phyloP scores from a whole-genome alignment of 2,113 vertebrate species.

The Galbula dea region DNA sequence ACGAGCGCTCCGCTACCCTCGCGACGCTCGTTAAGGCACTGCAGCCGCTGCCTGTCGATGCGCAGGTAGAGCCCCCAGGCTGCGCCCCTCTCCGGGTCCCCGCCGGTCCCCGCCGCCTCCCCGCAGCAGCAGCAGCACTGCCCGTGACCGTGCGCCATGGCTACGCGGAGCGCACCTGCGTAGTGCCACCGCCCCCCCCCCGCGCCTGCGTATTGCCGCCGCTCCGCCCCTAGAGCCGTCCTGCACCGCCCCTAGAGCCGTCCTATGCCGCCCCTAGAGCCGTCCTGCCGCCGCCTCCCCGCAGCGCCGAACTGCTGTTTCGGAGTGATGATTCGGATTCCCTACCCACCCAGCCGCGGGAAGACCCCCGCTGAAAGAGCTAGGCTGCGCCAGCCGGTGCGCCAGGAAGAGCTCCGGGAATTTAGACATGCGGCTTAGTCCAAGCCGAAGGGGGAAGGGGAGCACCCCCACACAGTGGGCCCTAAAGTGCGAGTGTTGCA shows the following conservation, averaged over 20 bases:
- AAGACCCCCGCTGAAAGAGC: not conserved
- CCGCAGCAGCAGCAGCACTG: not conserved
- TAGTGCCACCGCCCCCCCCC: not conserved
- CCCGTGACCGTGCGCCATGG: slow-evolving; percentile 51
- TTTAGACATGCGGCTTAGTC: rapidly evolving
- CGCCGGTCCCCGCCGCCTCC: slow-evolving; percentile 53
- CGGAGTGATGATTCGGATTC: too few relatives aligned
- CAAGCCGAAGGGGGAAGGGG: not conserved
- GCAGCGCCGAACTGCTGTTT: too few relatives aligned
- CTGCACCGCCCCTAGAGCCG: rapidly evolving
- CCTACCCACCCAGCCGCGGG: too few relatives aligned
- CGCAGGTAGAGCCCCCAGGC: slow-evolving; percentile 87
- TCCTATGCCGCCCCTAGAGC: too few relatives aligned
- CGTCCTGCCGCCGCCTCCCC: too few relatives aligned
- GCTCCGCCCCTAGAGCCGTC: not conserved
- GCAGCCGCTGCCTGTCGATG: slow-evolving; percentile 89
- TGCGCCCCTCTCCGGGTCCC: slow-evolving; percentile 63
- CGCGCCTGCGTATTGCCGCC: too few relatives aligned
- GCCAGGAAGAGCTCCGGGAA: rapidly evolving
- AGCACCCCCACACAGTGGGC: too few relatives aligned
- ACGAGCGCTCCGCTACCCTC: slow-evolving; percentile 90
- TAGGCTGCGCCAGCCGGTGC: too few relatives aligned
- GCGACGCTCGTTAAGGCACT: slow-evolving; percentile 92
- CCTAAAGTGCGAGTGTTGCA: too few relatives aligned
- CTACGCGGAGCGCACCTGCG: not conserved